Evolutionary conservation across 2,113 vertebrate species (phyloP), one percentile per base, ranked within the genome.

Genomic region (Oreochromis niloticus): DNA sequence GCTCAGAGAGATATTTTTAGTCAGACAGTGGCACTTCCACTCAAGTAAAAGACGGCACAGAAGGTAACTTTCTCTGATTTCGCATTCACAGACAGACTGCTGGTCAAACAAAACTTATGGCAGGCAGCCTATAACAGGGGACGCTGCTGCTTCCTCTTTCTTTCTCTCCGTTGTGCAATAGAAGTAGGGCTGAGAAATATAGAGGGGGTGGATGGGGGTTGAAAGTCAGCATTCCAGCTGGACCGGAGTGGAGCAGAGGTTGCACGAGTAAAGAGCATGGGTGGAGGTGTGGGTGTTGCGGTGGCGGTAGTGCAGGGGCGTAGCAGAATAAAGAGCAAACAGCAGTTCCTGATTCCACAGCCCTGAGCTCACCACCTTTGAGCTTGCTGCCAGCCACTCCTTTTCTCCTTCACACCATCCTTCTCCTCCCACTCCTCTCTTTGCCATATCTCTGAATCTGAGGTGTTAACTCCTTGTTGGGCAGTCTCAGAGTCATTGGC

Each of bases 301-400:
- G 91, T 88, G 89, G 90, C 71, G 79, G 85, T 32, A 43, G 85
- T 90, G 93, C 91, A 93, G 94, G 91, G 94, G 92, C 75, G 93
- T 88, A 91, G 82, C 82, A 83, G 88, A 81, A 86, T 82, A 90
- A 91, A 91, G 90, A 94, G 90, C 91, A 92, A 85, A 91, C 89
- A 92, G 87, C 87, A 93, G 89, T 94, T 95, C 90, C 91, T 95
- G 93, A 96, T 96, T 96, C 95, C 95, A 92, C 85, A 92, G 93
- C 89, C 92, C 91, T 96, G 93, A 96, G 94, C 95, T 96, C 95
- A 96, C 92, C 93, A 94, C 92, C 91, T 94, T 93, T 89, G 83
- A 14, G 91, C 83, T 83, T 85, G 83, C 83, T 81, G 81, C 86
- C 88, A 90, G 88, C 93, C 92, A 92, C 95, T 94, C 93, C 93